phyloP scores from a whole-genome alignment of 64 coral and sea anemone genomes.

The Astreopora myriophthalma region DNA sequence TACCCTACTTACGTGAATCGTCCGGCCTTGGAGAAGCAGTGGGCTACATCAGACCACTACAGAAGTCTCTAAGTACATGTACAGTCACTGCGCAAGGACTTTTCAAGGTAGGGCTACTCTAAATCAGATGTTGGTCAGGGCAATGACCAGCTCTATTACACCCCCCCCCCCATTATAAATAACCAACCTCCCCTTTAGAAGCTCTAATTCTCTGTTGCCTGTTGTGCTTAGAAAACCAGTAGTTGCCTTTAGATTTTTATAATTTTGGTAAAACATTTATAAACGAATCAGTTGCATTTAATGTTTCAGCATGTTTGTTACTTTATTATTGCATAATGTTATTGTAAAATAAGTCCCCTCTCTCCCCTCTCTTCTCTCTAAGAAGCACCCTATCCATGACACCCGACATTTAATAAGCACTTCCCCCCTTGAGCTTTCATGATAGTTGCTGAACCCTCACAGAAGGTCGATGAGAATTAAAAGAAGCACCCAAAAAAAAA shows the following conservation, averaged over 20 bases:
- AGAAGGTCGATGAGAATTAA: background rate
- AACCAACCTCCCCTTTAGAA: background rate
- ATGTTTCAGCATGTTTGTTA: no score
- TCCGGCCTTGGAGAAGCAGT: conserved; percentile 5
- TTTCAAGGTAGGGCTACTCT: background rate
- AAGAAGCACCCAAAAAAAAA: background rate
- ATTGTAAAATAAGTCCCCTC: background rate
- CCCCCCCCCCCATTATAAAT: background rate
- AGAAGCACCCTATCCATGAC: background rate
- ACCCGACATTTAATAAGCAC: background rate
- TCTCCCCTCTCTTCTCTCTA: background rate
- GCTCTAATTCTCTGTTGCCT: background rate
- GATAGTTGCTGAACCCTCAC: background rate
- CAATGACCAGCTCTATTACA: background rate
- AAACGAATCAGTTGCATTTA: no score
- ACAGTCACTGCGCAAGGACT: background rate
- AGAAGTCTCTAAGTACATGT: background rate
- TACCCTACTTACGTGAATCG: background rate
- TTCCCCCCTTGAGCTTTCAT: background rate
- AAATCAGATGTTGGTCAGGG: background rate
- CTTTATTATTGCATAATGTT: background rate
- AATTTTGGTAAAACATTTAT: no score
- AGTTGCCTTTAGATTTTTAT: background rate
- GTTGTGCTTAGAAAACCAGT: background rate
- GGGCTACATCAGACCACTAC: conserved; percentile 9